phyloP scores from a whole-genome alignment of 2,888 invertebrate genomes.

The Eupithecia dodoneata region DNA sequence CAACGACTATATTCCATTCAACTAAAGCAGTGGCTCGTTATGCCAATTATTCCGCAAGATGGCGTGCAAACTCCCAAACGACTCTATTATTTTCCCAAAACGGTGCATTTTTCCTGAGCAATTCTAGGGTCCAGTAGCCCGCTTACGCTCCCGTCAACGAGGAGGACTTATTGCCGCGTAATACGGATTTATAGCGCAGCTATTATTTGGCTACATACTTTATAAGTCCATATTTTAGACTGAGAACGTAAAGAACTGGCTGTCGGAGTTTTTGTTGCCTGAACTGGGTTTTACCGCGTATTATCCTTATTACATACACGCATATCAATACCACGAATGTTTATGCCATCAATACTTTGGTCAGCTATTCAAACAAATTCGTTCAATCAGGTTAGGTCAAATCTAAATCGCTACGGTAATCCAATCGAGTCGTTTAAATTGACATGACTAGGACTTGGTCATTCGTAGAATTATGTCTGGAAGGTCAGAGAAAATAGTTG shows the following conservation, averaged over 20 bases:
- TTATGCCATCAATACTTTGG: not conserved
- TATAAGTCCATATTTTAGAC: conserved; percentile 29
- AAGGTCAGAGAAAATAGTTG: not conserved
- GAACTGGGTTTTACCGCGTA: not conserved
- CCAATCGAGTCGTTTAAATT: not conserved
- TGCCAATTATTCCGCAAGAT: conserved; percentile 11
- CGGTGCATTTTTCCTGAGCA: conserved; percentile 25
- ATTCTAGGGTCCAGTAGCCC: not conserved
- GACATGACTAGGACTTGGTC: not conserved
- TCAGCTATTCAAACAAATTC: not conserved
- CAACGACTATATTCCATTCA: not conserved
- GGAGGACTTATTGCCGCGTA: conserved; percentile 45
- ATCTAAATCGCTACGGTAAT: not conserved
- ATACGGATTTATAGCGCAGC: conserved; percentile 46
- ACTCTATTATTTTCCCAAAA: conserved; percentile 26
- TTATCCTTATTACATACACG: not conserved
- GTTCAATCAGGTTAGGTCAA: not conserved
- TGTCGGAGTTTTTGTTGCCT: not conserved
- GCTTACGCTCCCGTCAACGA: conserved; percentile 34
- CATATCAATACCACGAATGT: not conserved
- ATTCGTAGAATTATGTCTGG: not conserved
- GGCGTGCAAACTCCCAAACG: conserved; percentile 21
- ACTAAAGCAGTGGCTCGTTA: not conserved
- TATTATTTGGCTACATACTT: conserved; percentile 37
- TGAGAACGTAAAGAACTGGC: not conserved